Percentiles rank a stretch among this genome's conserved stretches.
These are phyloP conservation scores for Phycodurus eques DNA, from an alignment of 2,113 vertebrate species.

Conservation along the genomic window DNA sequence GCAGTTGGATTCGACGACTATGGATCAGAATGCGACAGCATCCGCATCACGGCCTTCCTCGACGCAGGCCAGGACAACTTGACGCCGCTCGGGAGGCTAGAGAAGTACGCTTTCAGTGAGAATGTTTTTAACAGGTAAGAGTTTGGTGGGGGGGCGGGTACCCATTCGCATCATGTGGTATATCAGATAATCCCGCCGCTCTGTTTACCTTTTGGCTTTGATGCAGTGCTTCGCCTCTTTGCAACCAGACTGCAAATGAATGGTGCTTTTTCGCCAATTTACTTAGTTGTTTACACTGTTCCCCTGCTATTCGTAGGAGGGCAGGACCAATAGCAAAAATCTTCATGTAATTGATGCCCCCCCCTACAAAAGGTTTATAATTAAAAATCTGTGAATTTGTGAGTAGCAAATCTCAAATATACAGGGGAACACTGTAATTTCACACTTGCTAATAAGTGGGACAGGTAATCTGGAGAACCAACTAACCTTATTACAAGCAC, in stretches of 20 bases:
- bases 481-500: too few species aligned
- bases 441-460: too few species aligned
- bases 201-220: neutral
- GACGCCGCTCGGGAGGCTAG: slow-evolving; percentile 80
- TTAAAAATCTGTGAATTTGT: too few species aligned
- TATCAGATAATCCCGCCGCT: neutral
- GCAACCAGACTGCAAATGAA: neutral
- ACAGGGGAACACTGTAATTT: too few species aligned
- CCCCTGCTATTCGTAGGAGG: too few species aligned
- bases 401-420: too few species aligned
- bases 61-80: slow-evolving; percentile 86
- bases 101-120: slow-evolving; percentile 88
- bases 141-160: neutral
- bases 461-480: too few species aligned
- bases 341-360: too few species aligned
- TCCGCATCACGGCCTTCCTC: slow-evolving; percentile 84
- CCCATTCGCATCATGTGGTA: neutral
- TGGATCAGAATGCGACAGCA: slow-evolving; percentile 82
- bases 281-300: too few species aligned
- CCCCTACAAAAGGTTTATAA: too few species aligned
- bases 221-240: neutral
- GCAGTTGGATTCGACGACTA: slow-evolving; percentile 89
- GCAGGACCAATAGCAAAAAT: too few species aligned
- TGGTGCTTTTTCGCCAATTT: neutral
- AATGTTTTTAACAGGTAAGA: slow-evolving; percentile 86